These are phyloP conservation scores for Automeris io DNA, from an alignment of 2,888 invertebrate species.

Conservation along the genomic window DNA sequence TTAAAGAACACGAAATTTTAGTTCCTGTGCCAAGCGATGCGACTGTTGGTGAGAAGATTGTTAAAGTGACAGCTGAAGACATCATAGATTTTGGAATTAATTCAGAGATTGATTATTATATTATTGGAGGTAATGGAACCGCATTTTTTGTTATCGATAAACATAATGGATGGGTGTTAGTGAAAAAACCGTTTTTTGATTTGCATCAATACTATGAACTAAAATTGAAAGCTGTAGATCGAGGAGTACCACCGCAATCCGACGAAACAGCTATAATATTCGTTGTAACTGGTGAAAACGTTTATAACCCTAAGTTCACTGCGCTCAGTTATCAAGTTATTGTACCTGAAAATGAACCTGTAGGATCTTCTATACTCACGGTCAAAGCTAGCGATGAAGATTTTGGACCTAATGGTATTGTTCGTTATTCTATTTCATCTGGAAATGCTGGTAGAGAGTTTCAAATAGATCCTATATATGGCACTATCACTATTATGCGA, in stretches of 20 bases:
- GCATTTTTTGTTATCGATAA: slow-evolving; percentile 84
- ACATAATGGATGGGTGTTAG: slow-evolving; percentile 88
- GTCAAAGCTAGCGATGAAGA: slow-evolving; percentile 92
- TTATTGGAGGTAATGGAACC: slow-evolving; percentile 86
- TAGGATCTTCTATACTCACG: slow-evolving; percentile 89
- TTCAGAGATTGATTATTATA: slow-evolving; percentile 89
- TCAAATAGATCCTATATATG: slow-evolving; percentile 84
- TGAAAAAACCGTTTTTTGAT: slow-evolving; percentile 77
- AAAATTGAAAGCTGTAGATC: slow-evolving; percentile 86
- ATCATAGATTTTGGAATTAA: slow-evolving; percentile 90
- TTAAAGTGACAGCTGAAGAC: slow-evolving; percentile 85
- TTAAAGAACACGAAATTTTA: slow-evolving; percentile 84
- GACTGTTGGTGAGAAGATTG: slow-evolving; percentile 81
- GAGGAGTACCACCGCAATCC: slow-evolving; percentile 90
- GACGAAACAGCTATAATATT: slow-evolving; percentile 85
- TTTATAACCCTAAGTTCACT: slow-evolving; percentile 87
- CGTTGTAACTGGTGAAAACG: slow-evolving; percentile 91
- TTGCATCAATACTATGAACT: slow-evolving; percentile 81
- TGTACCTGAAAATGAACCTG: slow-evolving; percentile 93
- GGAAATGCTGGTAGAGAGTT: slow-evolving; percentile 91
- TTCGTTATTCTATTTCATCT: slow-evolving; percentile 88
- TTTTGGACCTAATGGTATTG: slow-evolving; percentile 92
- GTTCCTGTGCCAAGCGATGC: slow-evolving; percentile 90
- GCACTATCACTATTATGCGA: slow-evolving; percentile 87
- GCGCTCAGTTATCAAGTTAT: slow-evolving; percentile 91